Percentiles rank a stretch among this genome's conserved stretches.
Conservation (phyloP, 2,888 invertebrate genomes). For the Agapostemon virescens region DNA sequence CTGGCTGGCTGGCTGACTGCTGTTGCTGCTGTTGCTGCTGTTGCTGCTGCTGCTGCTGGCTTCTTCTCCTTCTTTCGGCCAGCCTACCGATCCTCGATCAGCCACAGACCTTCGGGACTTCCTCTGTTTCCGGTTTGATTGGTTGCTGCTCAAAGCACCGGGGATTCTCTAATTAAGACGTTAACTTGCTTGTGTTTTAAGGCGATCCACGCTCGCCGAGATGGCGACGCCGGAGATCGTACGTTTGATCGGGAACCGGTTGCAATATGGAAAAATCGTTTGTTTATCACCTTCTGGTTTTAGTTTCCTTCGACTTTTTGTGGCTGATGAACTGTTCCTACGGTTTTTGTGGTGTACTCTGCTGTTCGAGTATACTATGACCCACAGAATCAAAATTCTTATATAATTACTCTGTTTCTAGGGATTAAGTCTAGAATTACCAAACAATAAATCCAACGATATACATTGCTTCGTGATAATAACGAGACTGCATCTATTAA, state of each 20-base stretch:
- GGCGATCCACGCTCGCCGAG: constrained; percentile 3
- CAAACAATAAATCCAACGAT: too few relatives aligned
- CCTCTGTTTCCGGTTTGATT: constrained; percentile 34
- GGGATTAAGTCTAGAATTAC: too few relatives aligned
- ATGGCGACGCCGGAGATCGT: constrained; percentile 13
- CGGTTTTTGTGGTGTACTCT: neutral
- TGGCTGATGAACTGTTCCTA: neutral
- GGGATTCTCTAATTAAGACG: constrained; percentile 33
- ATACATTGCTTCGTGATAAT: too few relatives aligned
- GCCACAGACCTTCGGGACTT: constrained; percentile 24
- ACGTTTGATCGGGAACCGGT: neutral
- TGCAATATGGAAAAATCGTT: constrained; percentile 10
- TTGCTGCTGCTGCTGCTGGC: neutral
- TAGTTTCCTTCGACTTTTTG: neutral
- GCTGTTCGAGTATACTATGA: too few relatives aligned
- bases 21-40: neutral
- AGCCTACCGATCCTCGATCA: neutral
- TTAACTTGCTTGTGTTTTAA: constrained; percentile 26
- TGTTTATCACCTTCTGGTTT: constrained; percentile 3
- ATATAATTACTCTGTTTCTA: too few relatives aligned
- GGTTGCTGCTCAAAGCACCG: constrained; percentile 6
- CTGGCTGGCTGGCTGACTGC: too few relatives aligned
- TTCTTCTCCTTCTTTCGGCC: constrained; percentile 15
- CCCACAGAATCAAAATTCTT: too few relatives aligned
- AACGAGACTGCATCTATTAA: too few relatives aligned